Base-by-base conservation (phyloP, 23 tunicate genomes). In the Trididemnum miniatum region DNA sequence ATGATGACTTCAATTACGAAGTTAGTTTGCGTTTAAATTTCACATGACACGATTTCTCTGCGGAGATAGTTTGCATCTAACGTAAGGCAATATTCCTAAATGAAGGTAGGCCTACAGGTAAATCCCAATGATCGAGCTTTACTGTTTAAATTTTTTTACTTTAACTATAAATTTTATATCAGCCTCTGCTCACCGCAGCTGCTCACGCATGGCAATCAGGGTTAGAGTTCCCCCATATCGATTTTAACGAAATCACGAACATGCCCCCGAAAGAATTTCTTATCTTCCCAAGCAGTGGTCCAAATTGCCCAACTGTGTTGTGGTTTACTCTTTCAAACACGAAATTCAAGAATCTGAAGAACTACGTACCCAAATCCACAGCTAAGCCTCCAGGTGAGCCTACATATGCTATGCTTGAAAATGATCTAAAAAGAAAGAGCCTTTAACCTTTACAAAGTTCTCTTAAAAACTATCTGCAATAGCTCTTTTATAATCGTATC, bases 261-360 rank as follows among this genome's bases (percentile, higher is more conserved):
- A 30, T 75, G 39, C 91, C 91, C 0, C 85, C 86, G 15, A 87
- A 82, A 63, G 86, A 87, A 49, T 65, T 81, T 51, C 85, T 62
- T 33, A 54, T 87, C 0, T 80, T 87, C 33, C 85, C 82, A 65
- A 67, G 86, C 57, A 32, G 40, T 31, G 77, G 76, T 20, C 86
- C 84, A 23, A 89, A 86, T 5, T 85, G 90, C 52, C 97, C 97
- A 15, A 86, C 80, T 20, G 87, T 91, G 0, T 65, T 91, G 20
- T 91, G 97, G 97, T 82, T 91, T 54, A 85, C 97, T 20, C 77
- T 91, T 9, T 85, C 81, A 84, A 91, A 85, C 87, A 91, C 82
- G 71, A 54, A 82, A 35, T 91, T 81, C 40, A 81, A 76, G 65
- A 50, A 71, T 4, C 83, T 81, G 31, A 77, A 82, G 51, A 54